Base-by-base conservation (phyloP, 2,113 vertebrate species). In the Myiagra hebetior region DNA sequence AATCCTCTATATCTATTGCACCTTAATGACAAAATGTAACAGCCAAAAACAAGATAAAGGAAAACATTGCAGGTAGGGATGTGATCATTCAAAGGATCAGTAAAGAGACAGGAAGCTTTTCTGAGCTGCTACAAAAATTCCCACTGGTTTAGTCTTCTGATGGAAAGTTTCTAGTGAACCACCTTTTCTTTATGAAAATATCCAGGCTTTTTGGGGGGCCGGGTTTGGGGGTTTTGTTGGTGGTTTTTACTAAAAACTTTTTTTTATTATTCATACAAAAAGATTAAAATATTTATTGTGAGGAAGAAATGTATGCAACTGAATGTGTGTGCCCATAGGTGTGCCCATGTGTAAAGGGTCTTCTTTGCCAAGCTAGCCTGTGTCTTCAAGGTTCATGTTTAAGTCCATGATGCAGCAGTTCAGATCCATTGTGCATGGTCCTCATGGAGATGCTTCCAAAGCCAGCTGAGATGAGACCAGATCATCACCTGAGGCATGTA, bases 161-260 rank as follows among this genome's bases (percentile, higher is more conserved):
- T 13, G 22, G n/a, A 85, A 85, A 2, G 24, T 44, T 87, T 85
- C 79, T 59, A 7, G 21, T 65, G 5, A 16, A 86, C 20, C 35
- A 77, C 2, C 2, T 85, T 90, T 94, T 69, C n/a, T 62, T 12
- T 20, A 20, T 22, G 27, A 77, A 83, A 86, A 68, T 60, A 73
- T 13, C 7, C 5, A 9, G 15, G 7, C 2, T 15, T 65, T 60
- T n/a, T 0, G 3, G 6, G 7, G 6, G 5, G 2, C 4, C 0
- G 0, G 7, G 6, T 18, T 13, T 15, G 20, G 21, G 41, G 2
- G 0, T 1, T 2, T 11, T 74, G 55, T 23, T 24, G 44, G 17
- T 44, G 44, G 8, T 2, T 56, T 20, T 49, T 42, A 3, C 31
- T 14, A 67, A 30, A 65, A 39, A 1, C 3, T 2, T 22, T 16